Evolutionary conservation across 2,888 invertebrate genomes (phyloP), one percentile per base, ranked within the genome.

Genomic region (Acleris literana): DNA sequence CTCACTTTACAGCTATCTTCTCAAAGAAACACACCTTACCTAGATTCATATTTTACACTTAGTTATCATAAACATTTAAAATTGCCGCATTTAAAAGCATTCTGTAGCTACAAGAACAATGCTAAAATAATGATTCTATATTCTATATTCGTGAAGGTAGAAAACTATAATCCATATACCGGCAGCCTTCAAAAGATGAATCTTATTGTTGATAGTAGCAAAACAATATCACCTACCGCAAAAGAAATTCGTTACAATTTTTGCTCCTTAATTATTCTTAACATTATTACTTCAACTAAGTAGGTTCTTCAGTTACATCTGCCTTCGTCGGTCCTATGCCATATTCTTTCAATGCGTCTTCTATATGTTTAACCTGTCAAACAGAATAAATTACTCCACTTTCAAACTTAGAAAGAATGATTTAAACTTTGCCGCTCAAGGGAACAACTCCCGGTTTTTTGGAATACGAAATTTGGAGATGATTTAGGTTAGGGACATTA

Each of bases 281-380:
- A 39, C 5, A 55, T 25, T 18, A n/a, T 53, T 64, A 70, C 69
- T 11, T 69, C 64, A 63, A 82, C 80, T 91, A 89, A 78, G 87
- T 89, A 2, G 84, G 82, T 53, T 87, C 89, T 69, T 89, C 90
- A n/a, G 74, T 80, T 33, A 74, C 73, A 20, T 85, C 86, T 13
- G 88, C 78, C 68, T 89, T 90, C 56, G 84, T 85, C 80, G 90
- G 88, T 51, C 92, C 93, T 71, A 95, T 94, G 49, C 93, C 94
- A 76, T 94, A 94, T 74, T 95, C 94, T 79, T 88, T 92, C 69
- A 95, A 82, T 3, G 95, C 96, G 58, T 93, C 94, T 70, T 94
- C 93, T 86, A 96, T 95, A 82, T 96, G 96, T 74, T 94, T 93
- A 70, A 94, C 93, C 81, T 92, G 88, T 75, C 63, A 71, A 81